Conservation (phyloP, 2,888 invertebrate genomes). For the Pseudanteris insignis region DNA sequence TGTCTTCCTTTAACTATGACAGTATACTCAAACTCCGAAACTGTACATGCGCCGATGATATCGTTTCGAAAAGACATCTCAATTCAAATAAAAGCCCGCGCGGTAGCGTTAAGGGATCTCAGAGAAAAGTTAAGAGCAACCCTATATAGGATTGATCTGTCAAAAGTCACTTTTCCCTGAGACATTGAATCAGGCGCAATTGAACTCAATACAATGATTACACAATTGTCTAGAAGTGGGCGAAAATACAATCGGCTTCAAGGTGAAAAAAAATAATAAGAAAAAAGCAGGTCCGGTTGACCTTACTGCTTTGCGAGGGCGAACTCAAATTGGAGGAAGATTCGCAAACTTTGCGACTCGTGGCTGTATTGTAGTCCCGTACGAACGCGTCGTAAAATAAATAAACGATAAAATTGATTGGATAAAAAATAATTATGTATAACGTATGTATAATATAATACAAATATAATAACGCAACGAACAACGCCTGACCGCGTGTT, state of each 20-base stretch:
- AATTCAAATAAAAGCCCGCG: constrained; percentile 4
- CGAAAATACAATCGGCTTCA: too few species aligned
- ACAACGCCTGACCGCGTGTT: constrained; percentile 37
- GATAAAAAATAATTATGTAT: constrained; percentile 44
- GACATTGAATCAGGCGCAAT: too few species aligned
- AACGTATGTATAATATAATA: constrained; percentile 42
- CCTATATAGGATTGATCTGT: too few species aligned
- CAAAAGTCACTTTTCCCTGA: too few species aligned
- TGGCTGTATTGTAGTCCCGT: constrained; percentile 9
- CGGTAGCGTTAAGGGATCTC: constrained; percentile 28
- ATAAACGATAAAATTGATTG: constrained; percentile 22
- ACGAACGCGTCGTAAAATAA: constrained; percentile 29
- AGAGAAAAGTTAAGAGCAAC: too few species aligned
- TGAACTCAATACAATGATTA: too few species aligned
- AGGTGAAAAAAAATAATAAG: too few species aligned
- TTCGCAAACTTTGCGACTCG: constrained; percentile 19
- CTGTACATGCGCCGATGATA: constrained; percentile 38
- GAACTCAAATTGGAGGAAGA: constrained; percentile 38
- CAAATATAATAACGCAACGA: constrained; percentile 44
- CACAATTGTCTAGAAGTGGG: too few species aligned
- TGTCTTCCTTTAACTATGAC: constrained; percentile 24
- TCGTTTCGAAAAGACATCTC: constrained; percentile 37
- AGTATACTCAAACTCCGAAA: constrained; percentile 40
- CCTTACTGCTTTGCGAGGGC: constrained; percentile 9
- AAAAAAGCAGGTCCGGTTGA: too few species aligned